Evolutionary conservation across 2,113 vertebrate genomes (phyloP).

Genomic region (Erythrocebus patas): DNA sequence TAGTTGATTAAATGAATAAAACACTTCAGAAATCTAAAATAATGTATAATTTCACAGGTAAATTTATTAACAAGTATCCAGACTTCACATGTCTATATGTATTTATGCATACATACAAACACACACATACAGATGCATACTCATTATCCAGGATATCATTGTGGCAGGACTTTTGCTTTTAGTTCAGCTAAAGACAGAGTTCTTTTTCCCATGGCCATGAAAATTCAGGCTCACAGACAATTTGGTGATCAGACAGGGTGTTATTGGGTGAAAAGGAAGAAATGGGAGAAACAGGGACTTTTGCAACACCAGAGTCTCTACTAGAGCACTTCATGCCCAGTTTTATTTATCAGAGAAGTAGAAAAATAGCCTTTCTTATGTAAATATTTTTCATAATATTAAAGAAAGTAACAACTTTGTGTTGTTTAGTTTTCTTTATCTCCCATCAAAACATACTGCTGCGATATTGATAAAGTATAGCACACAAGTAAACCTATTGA

Average conservation of each 20-base stretch:
- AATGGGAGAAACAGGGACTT: too few relatives aligned
- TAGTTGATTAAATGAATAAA: not conserved
- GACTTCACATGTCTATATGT: not conserved
- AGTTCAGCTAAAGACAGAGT: too few relatives aligned
- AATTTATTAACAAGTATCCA: not conserved
- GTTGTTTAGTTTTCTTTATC: not conserved
- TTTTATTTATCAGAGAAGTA: not conserved
- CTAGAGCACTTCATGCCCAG: too few relatives aligned
- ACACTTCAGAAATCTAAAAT: not conserved
- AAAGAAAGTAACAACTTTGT: not conserved
- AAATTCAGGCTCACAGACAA: too few relatives aligned
- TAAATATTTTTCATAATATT: not conserved
- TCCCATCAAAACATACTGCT: not conserved
- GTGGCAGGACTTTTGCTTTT: not conserved
- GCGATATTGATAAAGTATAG: not conserved
- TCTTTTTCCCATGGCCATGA: too few relatives aligned
- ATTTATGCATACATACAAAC: not conserved
- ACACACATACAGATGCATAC: not conserved
- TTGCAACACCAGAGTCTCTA: too few relatives aligned
- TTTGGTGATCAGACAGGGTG: too few relatives aligned
- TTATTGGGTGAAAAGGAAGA: too few relatives aligned
- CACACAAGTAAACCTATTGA: not conserved
- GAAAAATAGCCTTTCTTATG: not conserved
- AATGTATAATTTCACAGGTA: not conserved
- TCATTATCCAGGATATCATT: not conserved